Evolutionary conservation across 1,140 invertebrate species (phyloP), one percentile per base, ranked within the genome.

Genomic region (Lordiphosa collinella): DNA sequence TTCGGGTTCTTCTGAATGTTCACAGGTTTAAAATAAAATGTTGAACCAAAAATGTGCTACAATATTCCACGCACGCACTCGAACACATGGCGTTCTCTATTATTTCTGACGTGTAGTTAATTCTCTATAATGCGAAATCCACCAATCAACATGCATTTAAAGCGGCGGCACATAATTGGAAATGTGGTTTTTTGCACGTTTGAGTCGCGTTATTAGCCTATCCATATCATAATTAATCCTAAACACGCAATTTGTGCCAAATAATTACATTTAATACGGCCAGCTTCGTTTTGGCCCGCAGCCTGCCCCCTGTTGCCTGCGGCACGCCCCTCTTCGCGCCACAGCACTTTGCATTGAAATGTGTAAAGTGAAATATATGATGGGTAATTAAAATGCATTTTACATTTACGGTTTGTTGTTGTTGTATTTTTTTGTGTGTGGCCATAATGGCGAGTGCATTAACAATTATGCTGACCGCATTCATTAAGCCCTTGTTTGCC

Each of bases 221-320:
- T 70, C 62, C 78, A 60, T 67, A 80, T 50, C 65, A 85, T 85
- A 84, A 84, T 84, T 84, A 86, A 85, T 85, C 79, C 79, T 84
- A 84, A 84, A 84, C 79, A 84, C 79, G 79, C 79, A 57, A 79
- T 84, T 84, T 79, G 66, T 73, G 72, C 79, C 68, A 84, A 82
- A 82, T 84, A 84, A 84, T 84, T 84, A 84, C 78, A 72, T 84
- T 84, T 84, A 84, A 84, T 84, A 56, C 43, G 63, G 34, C 44
- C 37, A 38, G 14, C 58, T 34, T 50, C 57, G 50, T 35, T 29
- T 22, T 22, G 55, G 52, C n/a, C 29, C 36, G 51, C 46, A 41
- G 49, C 49, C 16, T 35, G 53, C 35, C 7, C 6, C 10, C n/a
- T 34, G n/a, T 31, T 0, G 14, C 16, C 9, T 11, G 4, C 13